Percentiles rank a stretch among this genome's conserved stretches.
phyloP scores from a whole-genome alignment of 1,140 invertebrate genomes.

The Bombus polaris region DNA sequence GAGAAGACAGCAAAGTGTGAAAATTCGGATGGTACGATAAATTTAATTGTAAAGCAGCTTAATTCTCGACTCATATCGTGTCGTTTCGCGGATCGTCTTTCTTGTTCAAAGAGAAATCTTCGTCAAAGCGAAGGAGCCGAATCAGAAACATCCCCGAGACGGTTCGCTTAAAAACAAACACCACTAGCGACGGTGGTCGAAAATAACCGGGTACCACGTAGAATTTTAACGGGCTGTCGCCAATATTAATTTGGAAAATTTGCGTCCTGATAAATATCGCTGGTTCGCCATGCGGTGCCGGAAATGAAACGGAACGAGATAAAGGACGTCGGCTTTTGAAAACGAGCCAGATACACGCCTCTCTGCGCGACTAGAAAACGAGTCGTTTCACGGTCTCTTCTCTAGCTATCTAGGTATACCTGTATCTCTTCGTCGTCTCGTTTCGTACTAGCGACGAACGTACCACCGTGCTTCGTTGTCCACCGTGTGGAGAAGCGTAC shows the following conservation, averaged over 20 bases:
- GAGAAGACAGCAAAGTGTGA: not conserved
- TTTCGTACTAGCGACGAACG: not conserved
- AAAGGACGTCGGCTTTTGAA: conserved; percentile 38
- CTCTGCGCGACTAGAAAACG: conserved; percentile 1
- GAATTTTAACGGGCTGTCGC: conserved; percentile 29
- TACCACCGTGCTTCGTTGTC: not conserved
- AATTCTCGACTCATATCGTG: not conserved
- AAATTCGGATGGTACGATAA: not conserved
- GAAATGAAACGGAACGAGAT: conserved; percentile 55
- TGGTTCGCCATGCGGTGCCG: not conserved
- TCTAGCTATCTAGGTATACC: not conserved
- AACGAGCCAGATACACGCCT: conserved; percentile 38
- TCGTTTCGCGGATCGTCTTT: not conserved
- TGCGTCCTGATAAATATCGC: conserved; percentile 26
- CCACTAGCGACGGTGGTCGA: not conserved
- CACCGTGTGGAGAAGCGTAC: not conserved
- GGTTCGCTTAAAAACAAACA: not conserved
- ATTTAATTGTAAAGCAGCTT: too few relatives aligned
- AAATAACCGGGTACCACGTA: conserved; percentile 15
- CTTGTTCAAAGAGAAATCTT: not conserved
- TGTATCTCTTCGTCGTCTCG: not conserved
- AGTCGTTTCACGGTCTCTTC: not conserved
- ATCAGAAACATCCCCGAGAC: not conserved
- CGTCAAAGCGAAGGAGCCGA: not conserved
- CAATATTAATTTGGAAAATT: conserved; percentile 46